Evolutionary conservation across 2,797 vertebrate species (phyloP).

Genomic region (Mormyrus hasselquistii): DNA sequence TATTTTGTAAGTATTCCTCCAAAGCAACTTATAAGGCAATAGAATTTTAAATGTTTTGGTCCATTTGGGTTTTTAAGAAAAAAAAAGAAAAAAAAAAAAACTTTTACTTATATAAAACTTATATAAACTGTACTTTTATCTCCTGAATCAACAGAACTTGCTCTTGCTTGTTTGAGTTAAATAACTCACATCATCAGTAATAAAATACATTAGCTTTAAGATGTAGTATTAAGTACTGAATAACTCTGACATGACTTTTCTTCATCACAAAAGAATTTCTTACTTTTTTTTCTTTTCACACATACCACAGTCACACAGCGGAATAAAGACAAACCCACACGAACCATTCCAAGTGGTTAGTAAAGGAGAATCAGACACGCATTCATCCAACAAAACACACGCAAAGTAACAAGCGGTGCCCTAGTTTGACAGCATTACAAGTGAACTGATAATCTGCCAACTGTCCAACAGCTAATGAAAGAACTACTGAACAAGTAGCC

Average conservation of each 20-base stretch:
- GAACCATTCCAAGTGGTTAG: not conserved
- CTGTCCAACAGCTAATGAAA: not conserved
- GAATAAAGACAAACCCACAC: not conserved
- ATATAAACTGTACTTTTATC: not conserved
- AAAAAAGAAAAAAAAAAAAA: too few species aligned
- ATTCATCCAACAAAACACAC: conserved; percentile 14
- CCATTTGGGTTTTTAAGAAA: not conserved
- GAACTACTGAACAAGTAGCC: not conserved
- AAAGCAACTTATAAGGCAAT: not conserved
- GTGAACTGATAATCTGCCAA: not conserved
- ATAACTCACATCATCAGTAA: not conserved
- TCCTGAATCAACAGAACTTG: not conserved
- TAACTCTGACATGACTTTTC: not conserved
- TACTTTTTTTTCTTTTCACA: not conserved
- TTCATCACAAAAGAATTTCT: not conserved
- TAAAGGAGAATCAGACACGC: not conserved
- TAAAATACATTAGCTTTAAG: not conserved
- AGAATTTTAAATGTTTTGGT: conserved; percentile 4
- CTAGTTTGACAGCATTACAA: conserved; percentile 6
- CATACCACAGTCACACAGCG: not conserved
- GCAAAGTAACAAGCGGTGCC: not conserved
- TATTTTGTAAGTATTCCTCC: not conserved
- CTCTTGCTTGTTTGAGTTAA: not conserved
- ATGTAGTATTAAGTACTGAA: not conserved
- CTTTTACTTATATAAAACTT: not conserved